Evolutionary conservation across 2,113 vertebrate species (phyloP), one percentile per base, ranked within the genome.

Genomic region (Alexandromys fortis): DNA sequence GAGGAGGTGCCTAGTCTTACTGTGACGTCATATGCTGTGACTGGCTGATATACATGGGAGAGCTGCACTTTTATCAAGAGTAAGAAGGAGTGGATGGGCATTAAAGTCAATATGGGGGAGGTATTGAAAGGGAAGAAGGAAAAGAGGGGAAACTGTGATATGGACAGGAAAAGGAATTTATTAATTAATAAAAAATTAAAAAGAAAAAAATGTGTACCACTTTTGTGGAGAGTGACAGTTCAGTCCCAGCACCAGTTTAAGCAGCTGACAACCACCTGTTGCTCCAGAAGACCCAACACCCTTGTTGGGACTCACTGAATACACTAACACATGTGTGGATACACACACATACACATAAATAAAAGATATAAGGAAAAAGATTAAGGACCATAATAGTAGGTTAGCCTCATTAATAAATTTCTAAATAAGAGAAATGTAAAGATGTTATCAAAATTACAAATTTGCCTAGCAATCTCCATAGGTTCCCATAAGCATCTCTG

Each of bases 381-480:
- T 35, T 33, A 67, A 21, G 61, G 10, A 42, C 91, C 85, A 42
- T 55, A 55, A 58, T 17, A 49, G 35, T 26, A 96, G 12, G 3
- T 1, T 35, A 28, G 75, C 10, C 58, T 61, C 1, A 75, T 47
- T 83, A 89, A 83, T 75, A 21, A 83, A 72, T 55, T 38, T 52
- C 9, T 91, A 70, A 92, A 11, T 33, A 90, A 88, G 78, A 90
- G 58, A 93, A 47, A 21, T 24, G 14, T 45, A n/a, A 86, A 79
- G 0, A 85, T 79, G 45, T 93, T 67, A 82, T 82, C 91, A 91
- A 96, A 91, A 89, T 91, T 81, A 79, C 6, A 92, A 67, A 21
- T 38, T 4, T 92, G 91, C 35, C 30, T 76, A 72, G 65, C 4
- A 72, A 70, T 26, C 85, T 89, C 24, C 7, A 77, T 1, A 55